These are phyloP conservation scores for Lycia hirtaria DNA, from an alignment of 2,888 invertebrate genomes.

Conservation along the genomic window DNA sequence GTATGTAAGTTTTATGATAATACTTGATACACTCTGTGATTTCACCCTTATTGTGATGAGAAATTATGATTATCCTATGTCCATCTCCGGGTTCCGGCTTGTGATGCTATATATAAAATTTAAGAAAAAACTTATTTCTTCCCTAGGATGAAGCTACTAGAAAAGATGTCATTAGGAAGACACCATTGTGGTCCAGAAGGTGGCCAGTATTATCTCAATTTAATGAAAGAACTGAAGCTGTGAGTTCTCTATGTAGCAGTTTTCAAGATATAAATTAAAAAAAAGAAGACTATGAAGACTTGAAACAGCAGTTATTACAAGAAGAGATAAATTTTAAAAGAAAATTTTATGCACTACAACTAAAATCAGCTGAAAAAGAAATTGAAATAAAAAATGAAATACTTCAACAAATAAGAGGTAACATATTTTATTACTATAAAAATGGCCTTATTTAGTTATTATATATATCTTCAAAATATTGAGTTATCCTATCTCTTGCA, in stretches of 20 bases:
- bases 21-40: no score
- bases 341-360: constrained; percentile 8
- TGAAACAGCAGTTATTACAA: not conserved
- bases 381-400: constrained; percentile 17
- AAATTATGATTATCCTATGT: no score
- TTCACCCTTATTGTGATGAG: no score
- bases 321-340: constrained; percentile 12
- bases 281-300: not conserved
- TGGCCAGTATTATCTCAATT: not conserved
- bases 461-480: not conserved
- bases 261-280: constrained; percentile 2
- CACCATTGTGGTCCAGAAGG: constrained; percentile 11
- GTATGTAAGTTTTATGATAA: no score
- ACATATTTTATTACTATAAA: constrained; percentile 1
- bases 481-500: not conserved
- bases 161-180: constrained; percentile 3
- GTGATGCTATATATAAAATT: no score
- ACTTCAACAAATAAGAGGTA: constrained; percentile 8
- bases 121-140: not conserved
- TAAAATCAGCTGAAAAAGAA: constrained; percentile 6
- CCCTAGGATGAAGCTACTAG: not conserved
- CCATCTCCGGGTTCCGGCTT: no score
- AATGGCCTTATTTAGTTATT: not conserved
- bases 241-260: not conserved
- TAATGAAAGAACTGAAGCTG: constrained; percentile 1